Evolutionary conservation across 2,113 vertebrate species (phyloP).

Genomic region (Nesogale talazaci): DNA sequence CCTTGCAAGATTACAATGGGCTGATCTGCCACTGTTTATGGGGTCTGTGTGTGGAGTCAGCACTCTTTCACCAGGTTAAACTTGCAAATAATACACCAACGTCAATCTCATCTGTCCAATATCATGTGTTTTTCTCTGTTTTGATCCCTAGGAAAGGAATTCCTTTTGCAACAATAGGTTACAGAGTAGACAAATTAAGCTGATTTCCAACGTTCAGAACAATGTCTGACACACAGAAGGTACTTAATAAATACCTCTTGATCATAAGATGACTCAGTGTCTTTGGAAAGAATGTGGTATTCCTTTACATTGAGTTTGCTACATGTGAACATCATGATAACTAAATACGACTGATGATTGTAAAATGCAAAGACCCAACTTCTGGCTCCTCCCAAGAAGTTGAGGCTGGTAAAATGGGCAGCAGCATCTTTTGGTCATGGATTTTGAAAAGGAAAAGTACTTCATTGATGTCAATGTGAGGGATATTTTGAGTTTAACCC

Average conservation of each 20-base stretch:
- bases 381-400: conserved; percentile 26
- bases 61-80: no score
- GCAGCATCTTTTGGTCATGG: neutral
- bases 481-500: conserved; percentile 33
- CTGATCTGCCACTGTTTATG: neutral
- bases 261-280: neutral
- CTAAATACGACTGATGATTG: neutral
- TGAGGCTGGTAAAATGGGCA: neutral
- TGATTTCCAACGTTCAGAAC: neutral
- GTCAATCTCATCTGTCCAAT: neutral
- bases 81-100: neutral
- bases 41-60: neutral
- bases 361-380: neutral
- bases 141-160: neutral
- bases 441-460: conserved; percentile 9
- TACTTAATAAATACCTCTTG: neutral
- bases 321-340: neutral
- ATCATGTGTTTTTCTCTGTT: neutral
- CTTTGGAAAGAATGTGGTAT: neutral
- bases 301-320: neutral
- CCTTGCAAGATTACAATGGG: neutral
- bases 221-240: neutral
- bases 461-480: neutral
- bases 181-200: neutral
- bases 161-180: neutral